Percentiles rank a stretch among this genome's conserved stretches.
Conservation (phyloP, 1,140 invertebrate genomes). For the Drosophila persimilis region DNA sequence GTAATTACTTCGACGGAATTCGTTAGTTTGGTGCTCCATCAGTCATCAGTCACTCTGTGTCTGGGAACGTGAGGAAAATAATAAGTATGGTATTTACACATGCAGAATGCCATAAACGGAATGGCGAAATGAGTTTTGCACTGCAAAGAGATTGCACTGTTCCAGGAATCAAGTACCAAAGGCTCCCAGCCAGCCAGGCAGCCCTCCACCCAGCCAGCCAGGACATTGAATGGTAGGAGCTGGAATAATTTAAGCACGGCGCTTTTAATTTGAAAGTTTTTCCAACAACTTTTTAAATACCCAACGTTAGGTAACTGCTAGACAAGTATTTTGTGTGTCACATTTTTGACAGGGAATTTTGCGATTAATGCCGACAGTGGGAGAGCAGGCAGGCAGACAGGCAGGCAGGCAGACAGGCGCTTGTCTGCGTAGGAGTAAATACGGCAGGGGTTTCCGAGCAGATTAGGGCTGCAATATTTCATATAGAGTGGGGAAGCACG, state of each 20-base stretch:
- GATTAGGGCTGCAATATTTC: background rate
- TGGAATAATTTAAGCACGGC: conserved; percentile 57
- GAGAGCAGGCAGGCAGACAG: background rate
- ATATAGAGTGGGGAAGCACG: background rate
- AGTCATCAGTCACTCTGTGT: conserved; percentile 18
- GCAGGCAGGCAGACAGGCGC: too few species aligned
- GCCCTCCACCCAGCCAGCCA: too few species aligned
- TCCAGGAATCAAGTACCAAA: conserved; percentile 23
- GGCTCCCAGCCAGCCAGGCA: conserved; percentile 18
- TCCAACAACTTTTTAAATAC: conserved; percentile 71
- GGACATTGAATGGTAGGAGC: background rate
- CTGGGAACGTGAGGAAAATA: conserved; percentile 17
- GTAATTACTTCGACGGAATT: conserved; percentile 49
- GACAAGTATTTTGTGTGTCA: conserved; percentile 51
- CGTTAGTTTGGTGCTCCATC: conserved; percentile 47
- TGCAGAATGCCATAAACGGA: conserved; percentile 60
- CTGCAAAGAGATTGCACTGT: conserved; percentile 17
- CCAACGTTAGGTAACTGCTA: conserved; percentile 45
- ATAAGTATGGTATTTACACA: conserved; percentile 41
- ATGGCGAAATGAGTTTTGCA: too few species aligned
- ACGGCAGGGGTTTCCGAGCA: background rate
- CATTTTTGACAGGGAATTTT: conserved; percentile 43
- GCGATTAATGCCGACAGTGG: background rate
- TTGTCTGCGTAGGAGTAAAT: background rate
- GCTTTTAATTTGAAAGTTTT: conserved; percentile 75